These are phyloP conservation scores for Montifringilla adamsi DNA, from an alignment of 2,113 vertebrate species.

Conservation along the genomic window DNA sequence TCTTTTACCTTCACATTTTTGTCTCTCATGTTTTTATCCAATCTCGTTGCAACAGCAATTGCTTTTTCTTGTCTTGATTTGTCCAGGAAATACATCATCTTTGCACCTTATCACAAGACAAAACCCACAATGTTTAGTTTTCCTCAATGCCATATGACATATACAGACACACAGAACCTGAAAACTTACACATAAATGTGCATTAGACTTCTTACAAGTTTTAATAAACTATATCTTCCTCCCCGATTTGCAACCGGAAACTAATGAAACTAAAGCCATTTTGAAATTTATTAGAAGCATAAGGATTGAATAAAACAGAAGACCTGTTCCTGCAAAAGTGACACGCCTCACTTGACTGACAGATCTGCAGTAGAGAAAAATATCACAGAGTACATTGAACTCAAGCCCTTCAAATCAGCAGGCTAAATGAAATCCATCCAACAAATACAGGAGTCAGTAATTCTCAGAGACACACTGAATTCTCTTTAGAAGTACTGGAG, in stretches of 20 bases:
- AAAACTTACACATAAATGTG: fast-evolving
- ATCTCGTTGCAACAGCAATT: constrained; percentile 75
- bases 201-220: background rate
- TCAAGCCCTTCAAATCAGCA: background rate
- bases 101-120: constrained; percentile 74
- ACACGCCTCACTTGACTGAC: background rate
- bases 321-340: background rate
- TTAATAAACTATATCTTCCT: background rate
- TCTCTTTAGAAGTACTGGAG: background rate
- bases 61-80: constrained; percentile 82
- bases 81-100: constrained; percentile 84
- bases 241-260: background rate
- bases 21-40: constrained; percentile 77
- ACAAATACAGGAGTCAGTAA: fast-evolving
- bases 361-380: background rate
- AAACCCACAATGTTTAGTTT: background rate
- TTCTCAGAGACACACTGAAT: background rate
- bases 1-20: constrained; percentile 79
- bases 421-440: background rate
- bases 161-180: background rate
- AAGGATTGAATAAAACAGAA: background rate
- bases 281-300: background rate
- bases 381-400: fast-evolving
- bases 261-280: background rate
- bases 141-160: background rate